These are phyloP conservation scores for Ifrita kowaldi DNA, from an alignment of 2,113 vertebrate genomes.

Conservation along the genomic window DNA sequence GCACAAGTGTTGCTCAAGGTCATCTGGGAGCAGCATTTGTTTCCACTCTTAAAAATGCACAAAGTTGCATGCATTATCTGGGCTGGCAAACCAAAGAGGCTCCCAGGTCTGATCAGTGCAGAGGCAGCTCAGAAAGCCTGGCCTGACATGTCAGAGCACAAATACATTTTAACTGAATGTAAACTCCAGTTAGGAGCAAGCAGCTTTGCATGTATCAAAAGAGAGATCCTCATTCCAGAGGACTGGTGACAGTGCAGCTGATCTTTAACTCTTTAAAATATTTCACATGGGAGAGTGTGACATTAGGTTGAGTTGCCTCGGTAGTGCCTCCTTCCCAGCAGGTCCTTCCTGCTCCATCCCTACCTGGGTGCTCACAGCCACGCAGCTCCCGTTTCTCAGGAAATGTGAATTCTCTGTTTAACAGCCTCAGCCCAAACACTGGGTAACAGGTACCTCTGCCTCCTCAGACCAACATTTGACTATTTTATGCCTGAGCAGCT, in stretches of 20 bases:
- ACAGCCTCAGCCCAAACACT: background rate
- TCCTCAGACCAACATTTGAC: background rate
- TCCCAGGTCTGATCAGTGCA: fast-evolving
- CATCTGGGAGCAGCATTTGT: background rate
- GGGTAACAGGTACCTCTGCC: background rate
- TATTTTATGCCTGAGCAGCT: background rate
- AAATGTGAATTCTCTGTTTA: fast-evolving
- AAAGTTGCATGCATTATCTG: fast-evolving
- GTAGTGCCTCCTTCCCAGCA: background rate
- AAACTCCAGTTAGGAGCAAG: background rate
- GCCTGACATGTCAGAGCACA: fast-evolving
- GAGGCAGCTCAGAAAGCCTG: background rate
- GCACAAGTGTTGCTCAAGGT: background rate
- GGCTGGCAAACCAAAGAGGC: background rate
- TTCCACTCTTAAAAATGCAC: background rate
- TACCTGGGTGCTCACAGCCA: background rate
- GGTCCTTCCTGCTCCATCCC: background rate
- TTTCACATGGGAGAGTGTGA: fast-evolving
- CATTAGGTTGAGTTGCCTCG: background rate
- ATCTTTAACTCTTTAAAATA: background rate
- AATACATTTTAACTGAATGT: background rate
- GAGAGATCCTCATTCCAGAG: background rate
- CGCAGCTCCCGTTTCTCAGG: background rate
- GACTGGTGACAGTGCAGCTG: background rate
- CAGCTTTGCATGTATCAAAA: background rate